Evolutionary conservation across 2,797 vertebrate species (phyloP), one percentile per base, ranked within the genome.

Genomic region (Bradypus variegatus): DNA sequence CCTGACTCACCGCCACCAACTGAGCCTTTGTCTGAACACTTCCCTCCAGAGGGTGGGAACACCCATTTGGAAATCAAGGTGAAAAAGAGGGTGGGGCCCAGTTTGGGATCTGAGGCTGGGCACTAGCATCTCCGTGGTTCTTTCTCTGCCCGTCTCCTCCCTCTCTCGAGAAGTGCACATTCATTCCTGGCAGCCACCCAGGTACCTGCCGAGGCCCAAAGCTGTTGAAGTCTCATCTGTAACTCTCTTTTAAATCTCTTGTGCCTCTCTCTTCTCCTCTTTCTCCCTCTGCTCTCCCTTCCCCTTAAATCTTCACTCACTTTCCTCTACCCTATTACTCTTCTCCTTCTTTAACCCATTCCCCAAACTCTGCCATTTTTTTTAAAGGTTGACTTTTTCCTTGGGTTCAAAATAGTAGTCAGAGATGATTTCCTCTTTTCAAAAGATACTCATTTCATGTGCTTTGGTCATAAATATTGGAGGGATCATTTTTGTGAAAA

Each of bases 1-100:
- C 84, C 60, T 94, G 92, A 95, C 53, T 95, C 93, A 94, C 23
- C 0, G 0, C 69, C 55, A 79, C n/a, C 50, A 33, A 0, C 83
- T 31, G 3, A 80, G 75, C 21, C 64, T 82, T 75, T 87, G 81
- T 92, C 93, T 96, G 89, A 85, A 69, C 86, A 84, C 89, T 92
- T 92, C 85, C 89, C 79, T 91, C 72, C 55, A 16, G 80, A 33
- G 7, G 23, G 1, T 8, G 73, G 67, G 89, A 92, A 88, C 89
- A 65, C 87, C 77, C 91, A 69, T 41, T 69, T 75, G 91, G 91
- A 94, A 93, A 72, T 89, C 67, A 36, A 92, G 75, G 94, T 90
- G 75, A 77, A 82, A 38, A 36, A 29, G 64, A 78, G 91, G 94
- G 91, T 6, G 81, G 36, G 58, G 86, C 33, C 60, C 55, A 7